Base-by-base conservation (phyloP, 92 coral and sea anemone species). In the Heteractis magnifica region DNA sequence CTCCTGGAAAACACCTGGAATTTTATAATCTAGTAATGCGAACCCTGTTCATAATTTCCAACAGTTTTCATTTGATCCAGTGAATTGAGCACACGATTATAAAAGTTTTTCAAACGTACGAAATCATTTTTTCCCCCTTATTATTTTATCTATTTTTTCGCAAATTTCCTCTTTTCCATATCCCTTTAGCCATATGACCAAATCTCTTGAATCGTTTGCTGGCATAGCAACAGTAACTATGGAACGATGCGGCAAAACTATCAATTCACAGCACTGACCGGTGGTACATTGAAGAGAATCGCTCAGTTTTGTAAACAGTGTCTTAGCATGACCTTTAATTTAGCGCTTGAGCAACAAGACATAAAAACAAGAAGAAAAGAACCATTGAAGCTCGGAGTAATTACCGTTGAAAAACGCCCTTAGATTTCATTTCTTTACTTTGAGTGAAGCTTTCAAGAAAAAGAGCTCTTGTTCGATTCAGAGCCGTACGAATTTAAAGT, bases 271-370 rank as follows among this genome's bases (percentile, higher is more conserved):
- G 5, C 14, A 23, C 23, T 6, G 13, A 68, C 83, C 2, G 83
- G 83, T 79, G 72, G 13, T 65, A 10, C 71, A 79, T 79, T 79
- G 58, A 62, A 71, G 10, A 79, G 3, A 79, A 41, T 19, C 26
- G 56, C n/a, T 14, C 70, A 79, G 83, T 79, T 79, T 34, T 64
- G 51, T 65, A 79, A 79, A 79, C 83, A 79, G 11, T 16, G 4
- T 13, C 56, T 1, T 70, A 10, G 26, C 44, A 12, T 81, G 56
- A 72, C 72, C 68, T 72, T 52, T 68, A 11, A 81, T 81, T 81
- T 81, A 81, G 84, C 20, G 84, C 84, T 19, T 81, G 64, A 52
- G 11, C 77, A 68, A 65, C 70, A 20, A 15, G 10, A 71, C 77
- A 49, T 0, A 62, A 49, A 44, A 71, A 19, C 15, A 76, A 76